phyloP scores from a whole-genome alignment of 2,113 vertebrate genomes.

The Onychostoma macrolepis region DNA sequence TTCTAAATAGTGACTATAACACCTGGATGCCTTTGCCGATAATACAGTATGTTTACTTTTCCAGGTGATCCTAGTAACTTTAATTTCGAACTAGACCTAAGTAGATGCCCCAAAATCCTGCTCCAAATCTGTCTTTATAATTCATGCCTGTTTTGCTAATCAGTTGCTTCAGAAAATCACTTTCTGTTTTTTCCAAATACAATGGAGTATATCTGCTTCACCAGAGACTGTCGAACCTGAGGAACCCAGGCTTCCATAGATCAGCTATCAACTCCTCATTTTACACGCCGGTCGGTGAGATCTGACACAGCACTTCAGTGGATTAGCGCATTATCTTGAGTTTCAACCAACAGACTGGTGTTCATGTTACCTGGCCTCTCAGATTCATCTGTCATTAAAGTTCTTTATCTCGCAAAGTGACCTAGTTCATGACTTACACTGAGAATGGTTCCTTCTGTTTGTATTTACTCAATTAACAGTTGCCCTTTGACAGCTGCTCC shows the following conservation, averaged over 20 bases:
- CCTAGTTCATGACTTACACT: slow-evolving; percentile 35
- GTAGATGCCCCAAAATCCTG: not conserved
- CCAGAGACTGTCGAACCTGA: not conserved
- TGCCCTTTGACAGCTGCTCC: not conserved
- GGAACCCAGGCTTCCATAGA: slow-evolving; percentile 42
- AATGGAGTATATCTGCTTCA: not conserved
- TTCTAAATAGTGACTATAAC: not conserved
- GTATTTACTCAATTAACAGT: not conserved
- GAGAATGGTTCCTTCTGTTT: slow-evolving; percentile 24
- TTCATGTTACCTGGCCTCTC: slow-evolving; percentile 43
- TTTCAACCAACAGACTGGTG: slow-evolving; percentile 14
- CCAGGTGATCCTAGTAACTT: not conserved
- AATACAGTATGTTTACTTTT: not conserved
- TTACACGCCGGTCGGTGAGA: slow-evolving; percentile 59
- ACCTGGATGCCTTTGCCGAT: not conserved
- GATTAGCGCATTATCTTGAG: slow-evolving; percentile 65
- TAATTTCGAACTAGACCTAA: not conserved
- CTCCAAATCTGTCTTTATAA: not conserved
- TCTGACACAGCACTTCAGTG: slow-evolving; percentile 60
- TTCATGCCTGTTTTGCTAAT: not conserved
- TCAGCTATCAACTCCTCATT: slow-evolving; percentile 62
- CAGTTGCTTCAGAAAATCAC: not conserved
- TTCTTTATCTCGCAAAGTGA: slow-evolving; percentile 25
- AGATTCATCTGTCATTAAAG: slow-evolving; percentile 37
- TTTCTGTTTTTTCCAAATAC: not conserved